These are phyloP conservation scores for Lophius americanus DNA, from an alignment of 2,797 vertebrate genomes.

Conservation along the genomic window DNA sequence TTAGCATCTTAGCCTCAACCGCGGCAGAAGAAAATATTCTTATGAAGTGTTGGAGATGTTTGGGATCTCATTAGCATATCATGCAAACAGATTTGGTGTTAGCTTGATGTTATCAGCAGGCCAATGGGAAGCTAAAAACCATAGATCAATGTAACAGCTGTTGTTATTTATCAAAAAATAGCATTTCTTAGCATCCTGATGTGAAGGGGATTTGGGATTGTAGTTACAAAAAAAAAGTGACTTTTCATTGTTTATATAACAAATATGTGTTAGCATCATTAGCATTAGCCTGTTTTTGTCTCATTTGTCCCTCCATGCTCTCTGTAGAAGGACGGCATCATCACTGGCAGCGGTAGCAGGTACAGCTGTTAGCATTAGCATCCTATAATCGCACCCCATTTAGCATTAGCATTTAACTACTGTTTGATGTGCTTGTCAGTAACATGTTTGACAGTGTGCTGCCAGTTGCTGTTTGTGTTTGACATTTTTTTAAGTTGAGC, in stretches of 20 bases:
- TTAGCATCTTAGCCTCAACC: neutral
- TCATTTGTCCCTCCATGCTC: constrained; percentile 59
- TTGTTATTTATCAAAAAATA: too few species aligned
- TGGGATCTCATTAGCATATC: too few species aligned
- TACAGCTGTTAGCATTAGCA: constrained; percentile 53
- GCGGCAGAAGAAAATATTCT: neutral
- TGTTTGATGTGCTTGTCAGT: neutral
- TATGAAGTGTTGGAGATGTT: too few species aligned
- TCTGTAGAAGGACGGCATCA: constrained; percentile 58
- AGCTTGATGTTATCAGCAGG: too few species aligned
- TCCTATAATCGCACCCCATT: constrained; percentile 18
- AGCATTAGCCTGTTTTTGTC: constrained; percentile 54
- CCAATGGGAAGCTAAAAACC: too few species aligned
- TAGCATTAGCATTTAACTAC: constrained; percentile 47
- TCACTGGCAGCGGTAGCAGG: constrained; percentile 48
- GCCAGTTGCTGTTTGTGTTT: neutral
- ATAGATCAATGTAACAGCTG: too few species aligned
- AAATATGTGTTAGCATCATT: constrained; percentile 12
- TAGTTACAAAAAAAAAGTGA: too few species aligned
- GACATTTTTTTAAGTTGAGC: neutral
- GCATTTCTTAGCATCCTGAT: too few species aligned
- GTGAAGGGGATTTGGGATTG: too few species aligned
- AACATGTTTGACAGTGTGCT: constrained; percentile 2
- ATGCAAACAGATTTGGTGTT: too few species aligned
- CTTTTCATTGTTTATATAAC: neutral